Base-by-base conservation (phyloP, 2,113 vertebrate genomes). In the Fregata magnificens region DNA sequence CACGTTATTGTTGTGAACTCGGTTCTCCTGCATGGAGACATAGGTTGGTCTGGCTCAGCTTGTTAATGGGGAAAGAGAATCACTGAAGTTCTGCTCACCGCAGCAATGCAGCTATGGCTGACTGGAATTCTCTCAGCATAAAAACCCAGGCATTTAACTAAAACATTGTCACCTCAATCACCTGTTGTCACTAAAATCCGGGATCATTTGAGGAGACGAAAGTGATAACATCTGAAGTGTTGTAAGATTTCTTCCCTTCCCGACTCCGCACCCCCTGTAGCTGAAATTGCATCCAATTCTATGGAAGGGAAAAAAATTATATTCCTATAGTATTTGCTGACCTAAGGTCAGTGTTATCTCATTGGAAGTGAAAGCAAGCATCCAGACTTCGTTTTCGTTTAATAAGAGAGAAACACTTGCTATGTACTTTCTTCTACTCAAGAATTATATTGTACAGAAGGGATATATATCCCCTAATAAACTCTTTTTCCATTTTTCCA, bases 391-490 rank as follows among this genome's bases (percentile, higher is more conserved):
- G 8, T 95, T 97, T 93, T 94, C 91, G 88, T 93, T 85, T 88
- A 94, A 80, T 87, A 79, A 65, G 66, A 94, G 21, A 45, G 67
- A 58, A 96, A 89, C 38, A 77, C 14, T 91, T 79, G n/a, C 77
- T 55, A 45, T 82, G 59, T 86, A 25, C 52, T 92, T 82, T 87
- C 50, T 80, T 97, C 78, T 86, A 81, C 79, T 96, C 34, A 78
- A 95, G 88, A 93, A 95, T 95, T 95, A 94, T 24, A 93, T 87
- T 86, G 52, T 91, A 90, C 96, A 94, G 92, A 97, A 86, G 95
- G 95, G 94, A 95, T 72, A 93, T 91, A 92, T 92, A 91, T 94
- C 77, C 73, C n/a, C 70, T 96, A 98, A 96, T 96, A 96, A 96
- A 97, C 69, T 86, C 52, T 88, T 94, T 82, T 86, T 88, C 81